Base-by-base conservation (phyloP, 2,797 vertebrate species). In the Hozukius guyotensis region DNA sequence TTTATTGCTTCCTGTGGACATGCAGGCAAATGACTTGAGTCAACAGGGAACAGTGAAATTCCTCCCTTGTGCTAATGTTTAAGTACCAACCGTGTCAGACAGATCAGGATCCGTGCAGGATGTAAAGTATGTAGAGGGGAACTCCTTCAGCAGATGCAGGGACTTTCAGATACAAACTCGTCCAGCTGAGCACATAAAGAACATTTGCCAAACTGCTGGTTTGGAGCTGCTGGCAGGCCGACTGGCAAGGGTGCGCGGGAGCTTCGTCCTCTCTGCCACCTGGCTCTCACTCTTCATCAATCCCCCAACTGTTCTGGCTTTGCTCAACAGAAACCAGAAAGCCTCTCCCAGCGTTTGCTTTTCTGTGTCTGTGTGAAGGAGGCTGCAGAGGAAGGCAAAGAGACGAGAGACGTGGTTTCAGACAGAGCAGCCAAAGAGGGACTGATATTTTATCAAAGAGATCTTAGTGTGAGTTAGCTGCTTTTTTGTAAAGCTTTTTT, bases 271-370 rank as follows among this genome's bases (percentile, higher is more conserved):
- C 64, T 42, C n/a, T 27, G 65, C 70, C 80, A 70, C 82, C 72
- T 81, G 46, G 59, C 75, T 56, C 13, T 52, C 49, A 34, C 46
- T 77, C 46, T 5, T 65, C 63, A 80, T 72, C 12, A 18, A 2
- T 8, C 74, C 61, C 36, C 61, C 5, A 36, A 24, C 52, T 65
- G 24, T 5, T 66, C 57, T 55, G 78, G 20, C 72, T 11, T 46
- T 1, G 56, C 25, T 22, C 12, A 56, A 32, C 22, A 57, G 34
- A 59, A 76, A 56, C 27, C 22, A 57, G 32, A 59, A 76, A 64
- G 20, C 11, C 49, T 68, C 7, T 69, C 67, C 77, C 69, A 78
- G 57, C n/a, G 56, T 87, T 88, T 86, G 77, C 67, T 78, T 80
- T 57, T 18, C 63, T 49, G 38, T 46, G 66, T 77, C 38, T 52